Base-by-base conservation (phyloP, 2,888 invertebrate genomes). In the Sympetrum striolatum region DNA sequence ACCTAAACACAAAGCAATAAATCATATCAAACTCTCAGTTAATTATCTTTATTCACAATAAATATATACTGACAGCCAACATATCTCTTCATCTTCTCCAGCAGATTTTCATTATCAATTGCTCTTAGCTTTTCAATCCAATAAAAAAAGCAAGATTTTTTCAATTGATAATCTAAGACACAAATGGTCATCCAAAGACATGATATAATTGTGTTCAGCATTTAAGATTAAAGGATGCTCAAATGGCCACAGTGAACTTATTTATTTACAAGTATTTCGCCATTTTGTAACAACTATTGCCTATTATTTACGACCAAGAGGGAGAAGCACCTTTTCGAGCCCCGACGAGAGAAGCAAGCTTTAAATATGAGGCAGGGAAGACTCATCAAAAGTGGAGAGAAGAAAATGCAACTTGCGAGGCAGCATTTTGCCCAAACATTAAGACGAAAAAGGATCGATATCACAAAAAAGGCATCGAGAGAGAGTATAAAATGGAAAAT, bases 31-130 rank as follows among this genome's bases (percentile, higher is more conserved):
- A 60, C 39, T 8, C 31, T 86, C 37, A 35, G 39, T 86, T 86
- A 64, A 86, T 86, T 86, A 86, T 86, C 86, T 86, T 86, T 86
- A 86, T 86, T 86, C 86, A 86, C 86, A 86, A 86, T 86, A 86
- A 86, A 86, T 86, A 86, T 86, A 86, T 60, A 86, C 86, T 86
- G 86, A 86, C 86, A 86, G 86, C 86, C 86, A 86, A 86, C 86
- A 86, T 86, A 37, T 60, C 86, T 60, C 58, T 64, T 86, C 86
- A 86, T 86, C 60, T 60, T 60, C 86, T 86, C 60, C 86, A 86
- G 86, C 86, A 86, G 86, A 60, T 60, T 86, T 60, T 86, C 60
- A 60, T 60, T 86, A 86, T 86, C 86, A 86, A 86, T 86, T 86
- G 86, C 86, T 60, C 37, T 64, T 60, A 86, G 86, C 60, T 86